Percentiles rank a stretch among this genome's conserved stretches.
Conservation (phyloP, 2,797 vertebrate genomes). For the Oryzias sinensis region DNA sequence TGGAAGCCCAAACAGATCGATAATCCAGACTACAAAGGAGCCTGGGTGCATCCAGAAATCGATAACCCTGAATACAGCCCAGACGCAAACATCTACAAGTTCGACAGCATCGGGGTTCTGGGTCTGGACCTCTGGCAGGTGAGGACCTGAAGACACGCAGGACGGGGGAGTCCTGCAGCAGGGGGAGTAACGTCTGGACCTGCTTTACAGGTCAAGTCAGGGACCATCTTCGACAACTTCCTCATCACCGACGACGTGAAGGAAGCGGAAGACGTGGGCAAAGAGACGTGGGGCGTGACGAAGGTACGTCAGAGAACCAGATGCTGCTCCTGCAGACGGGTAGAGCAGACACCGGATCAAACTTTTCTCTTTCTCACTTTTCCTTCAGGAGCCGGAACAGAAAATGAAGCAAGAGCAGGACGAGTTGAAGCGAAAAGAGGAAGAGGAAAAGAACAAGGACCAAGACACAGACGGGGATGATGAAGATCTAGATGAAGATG, state of each 20-base stretch:
- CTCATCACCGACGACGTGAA: slow-evolving; percentile 80
- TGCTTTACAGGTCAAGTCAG: slow-evolving; percentile 79
- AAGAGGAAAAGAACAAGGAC: slow-evolving; percentile 78
- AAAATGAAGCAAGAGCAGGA: slow-evolving; percentile 82
- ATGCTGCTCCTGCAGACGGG: background rate
- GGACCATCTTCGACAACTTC: slow-evolving; percentile 88
- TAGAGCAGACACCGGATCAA: background rate
- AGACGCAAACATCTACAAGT: slow-evolving; percentile 79
- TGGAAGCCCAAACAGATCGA: slow-evolving; percentile 82
- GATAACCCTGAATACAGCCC: slow-evolving; percentile 83
- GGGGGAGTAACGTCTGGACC: background rate
- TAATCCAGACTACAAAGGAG: slow-evolving; percentile 81
- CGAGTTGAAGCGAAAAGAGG: slow-evolving; percentile 76
- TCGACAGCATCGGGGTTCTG: slow-evolving; percentile 74
- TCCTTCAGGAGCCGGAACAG: slow-evolving; percentile 75
- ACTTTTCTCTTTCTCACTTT: background rate
- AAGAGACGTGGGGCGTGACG: slow-evolving; percentile 81
- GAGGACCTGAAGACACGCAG: background rate
- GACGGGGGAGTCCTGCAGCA: background rate
- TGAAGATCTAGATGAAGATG: background rate
- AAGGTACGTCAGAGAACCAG: slow-evolving; percentile 64
- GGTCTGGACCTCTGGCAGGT: slow-evolving; percentile 86
- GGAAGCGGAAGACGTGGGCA: slow-evolving; percentile 81
- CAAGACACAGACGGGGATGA: slow-evolving; percentile 53
- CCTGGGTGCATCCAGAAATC: slow-evolving; percentile 83